Evolutionary conservation across 2,113 vertebrate genomes (phyloP), one percentile per base, ranked within the genome.

Genomic region (Cercopithecus mona): DNA sequence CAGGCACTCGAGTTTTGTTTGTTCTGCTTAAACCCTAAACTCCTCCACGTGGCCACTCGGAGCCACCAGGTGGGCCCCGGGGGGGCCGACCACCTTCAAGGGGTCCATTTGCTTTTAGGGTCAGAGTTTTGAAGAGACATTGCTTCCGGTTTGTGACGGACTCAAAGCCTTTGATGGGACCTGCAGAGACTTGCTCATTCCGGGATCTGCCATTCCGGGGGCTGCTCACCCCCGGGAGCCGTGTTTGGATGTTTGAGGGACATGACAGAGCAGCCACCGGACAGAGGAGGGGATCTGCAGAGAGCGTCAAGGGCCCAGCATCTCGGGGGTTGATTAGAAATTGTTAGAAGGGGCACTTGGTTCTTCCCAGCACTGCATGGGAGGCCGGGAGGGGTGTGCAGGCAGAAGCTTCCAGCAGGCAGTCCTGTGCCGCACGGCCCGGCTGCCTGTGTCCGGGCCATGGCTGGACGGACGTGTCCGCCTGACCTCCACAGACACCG

Each of bases 1-100:
- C 98, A 98, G 98, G 98, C 98, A 97, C 99, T 97, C 98, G 97
- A 98, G 98, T 98, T 97, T 35, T 98, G 98, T 99, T 99, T 98
- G 98, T 97, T 96, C 99, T 99, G 98, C 96, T 93, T 98, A 81
- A 98, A 97, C 98, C 97, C 98, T 96, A 94, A 97, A 92, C 98
- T 97, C 98, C 98, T 98, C 98, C 98, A 98, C 96, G 0, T 0
- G 98, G 99, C 97, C 97, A 98, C 98, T 96, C 94, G 55, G 96
- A 97, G 86, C 98, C 98, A 97, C 98, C 96, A 94, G 91, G 87
- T 97, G 25, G 95, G 93, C 87, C 92, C n/a, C 93, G 94, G 97
- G 97, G 97, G 68, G 97, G 97, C 61, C 0, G 64, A 45, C 35
- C 38, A 35, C 61, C 89, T 83, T 75, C 68, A 11, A 73, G 85